Evolutionary conservation across 2,113 vertebrate genomes (phyloP).

Genomic region (Thermophis baileyi): DNA sequence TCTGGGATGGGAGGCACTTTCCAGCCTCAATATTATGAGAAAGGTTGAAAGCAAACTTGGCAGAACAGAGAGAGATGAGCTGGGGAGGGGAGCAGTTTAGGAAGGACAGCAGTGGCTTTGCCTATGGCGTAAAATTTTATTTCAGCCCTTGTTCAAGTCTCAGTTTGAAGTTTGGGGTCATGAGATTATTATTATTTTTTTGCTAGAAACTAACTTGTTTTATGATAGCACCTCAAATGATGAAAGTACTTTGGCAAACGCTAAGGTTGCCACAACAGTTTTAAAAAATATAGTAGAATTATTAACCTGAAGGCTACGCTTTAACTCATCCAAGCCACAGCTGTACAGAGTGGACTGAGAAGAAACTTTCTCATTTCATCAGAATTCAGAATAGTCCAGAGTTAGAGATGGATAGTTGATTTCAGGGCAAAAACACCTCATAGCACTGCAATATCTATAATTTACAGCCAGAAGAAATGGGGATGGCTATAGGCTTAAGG

Average conservation of each 20-base stretch:
- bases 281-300: not conserved
- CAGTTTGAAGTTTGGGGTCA: not conserved
- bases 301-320: not conserved
- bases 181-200: not conserved
- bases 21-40: not conserved
- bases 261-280: not conserved
- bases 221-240: not conserved
- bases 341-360: not conserved
- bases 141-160: not conserved
- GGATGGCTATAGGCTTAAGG: not conserved
- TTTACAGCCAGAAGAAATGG: not conserved
- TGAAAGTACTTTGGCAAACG: not conserved
- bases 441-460: not conserved
- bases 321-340: not conserved
- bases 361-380: not conserved
- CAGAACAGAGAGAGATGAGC: not conserved
- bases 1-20: not conserved
- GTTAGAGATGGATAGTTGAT: not conserved
- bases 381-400: not conserved
- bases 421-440: not conserved
- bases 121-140: not conserved
- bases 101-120: not conserved
- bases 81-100: too few relatives aligned
- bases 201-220: not conserved
- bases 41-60: not conserved